A percentile compares a stretch with the other conserved stretches of the same genome.
phyloP scores from a whole-genome alignment of 2,888 invertebrate genomes.

The Idaea aversata region DNA sequence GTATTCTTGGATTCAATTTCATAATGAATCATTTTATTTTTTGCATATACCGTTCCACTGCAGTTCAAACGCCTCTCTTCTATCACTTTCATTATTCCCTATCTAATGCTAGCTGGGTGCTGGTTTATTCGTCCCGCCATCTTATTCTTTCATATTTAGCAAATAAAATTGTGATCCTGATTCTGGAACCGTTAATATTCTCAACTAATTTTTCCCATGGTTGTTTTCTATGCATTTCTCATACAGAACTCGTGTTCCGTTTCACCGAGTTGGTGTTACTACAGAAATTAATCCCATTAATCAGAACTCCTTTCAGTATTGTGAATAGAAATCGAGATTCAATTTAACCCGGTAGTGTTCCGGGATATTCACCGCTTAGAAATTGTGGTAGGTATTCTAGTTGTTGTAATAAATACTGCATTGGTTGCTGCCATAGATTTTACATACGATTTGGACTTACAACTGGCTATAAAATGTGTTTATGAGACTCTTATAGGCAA shows the following conservation, averaged over 20 bases:
- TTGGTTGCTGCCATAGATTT: not conserved
- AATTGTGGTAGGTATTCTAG: conserved; percentile 15
- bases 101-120: too few relatives aligned
- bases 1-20: too few relatives aligned
- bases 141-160: too few relatives aligned
- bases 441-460: not conserved
- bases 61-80: too few relatives aligned
- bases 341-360: conserved; percentile 37
- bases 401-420: conserved; percentile 13
- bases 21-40: too few relatives aligned
- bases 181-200: not conserved
- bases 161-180: too few relatives aligned
- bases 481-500: not conserved
- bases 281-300: conserved; percentile 56
- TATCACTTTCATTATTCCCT: too few relatives aligned
- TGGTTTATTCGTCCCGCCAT: too few relatives aligned
- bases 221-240: not conserved
- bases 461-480: not conserved
- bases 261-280: conserved; percentile 19
- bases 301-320: conserved; percentile 46
- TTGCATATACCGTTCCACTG: too few relatives aligned
- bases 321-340: conserved; percentile 46
- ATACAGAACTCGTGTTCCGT: not conserved
- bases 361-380: conserved; percentile 25
- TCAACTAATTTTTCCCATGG: not conserved